A percentile compares a stretch with the other conserved stretches of the same genome.
These are phyloP conservation scores for Zaprionus vittiger DNA, from an alignment of 1,140 invertebrate species.

Conservation along the genomic window DNA sequence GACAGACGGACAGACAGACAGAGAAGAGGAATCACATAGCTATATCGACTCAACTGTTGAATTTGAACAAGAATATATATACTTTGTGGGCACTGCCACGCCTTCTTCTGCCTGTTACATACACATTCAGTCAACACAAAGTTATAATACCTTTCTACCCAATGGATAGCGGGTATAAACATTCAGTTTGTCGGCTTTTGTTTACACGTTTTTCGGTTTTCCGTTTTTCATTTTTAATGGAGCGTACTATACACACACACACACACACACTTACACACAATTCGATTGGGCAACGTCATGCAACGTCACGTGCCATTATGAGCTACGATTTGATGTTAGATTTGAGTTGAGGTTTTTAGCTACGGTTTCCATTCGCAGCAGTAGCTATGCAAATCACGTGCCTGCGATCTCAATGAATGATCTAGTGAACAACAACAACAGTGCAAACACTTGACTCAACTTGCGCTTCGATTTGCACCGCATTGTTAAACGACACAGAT, in stretches of 20 bases:
- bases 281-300: conserved; percentile 40
- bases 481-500: conserved; percentile 45
- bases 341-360: not conserved
- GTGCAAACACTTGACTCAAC: conserved; percentile 29
- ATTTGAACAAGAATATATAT: no score
- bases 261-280: not conserved
- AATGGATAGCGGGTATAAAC: no score
- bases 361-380: not conserved
- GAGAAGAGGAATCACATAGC: no score
- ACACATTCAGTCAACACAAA: no score
- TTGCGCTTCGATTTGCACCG: conserved; percentile 28
- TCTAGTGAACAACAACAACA: conserved; percentile 11
- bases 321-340: conserved; percentile 28
- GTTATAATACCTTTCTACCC: no score
- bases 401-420: conserved; percentile 25
- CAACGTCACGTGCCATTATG: conserved; percentile 47
- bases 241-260: conserved; percentile 26
- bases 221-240: conserved; percentile 42
- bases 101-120: no score
- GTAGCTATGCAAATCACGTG: conserved; percentile 47
- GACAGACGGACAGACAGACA: no score
- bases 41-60: no score
- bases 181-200: conserved; percentile 16
- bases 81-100: no score
- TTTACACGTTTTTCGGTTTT: conserved; percentile 30